Evolutionary conservation across 2,888 invertebrate species (phyloP).

Genomic region (Eustalomyia histrio): DNA sequence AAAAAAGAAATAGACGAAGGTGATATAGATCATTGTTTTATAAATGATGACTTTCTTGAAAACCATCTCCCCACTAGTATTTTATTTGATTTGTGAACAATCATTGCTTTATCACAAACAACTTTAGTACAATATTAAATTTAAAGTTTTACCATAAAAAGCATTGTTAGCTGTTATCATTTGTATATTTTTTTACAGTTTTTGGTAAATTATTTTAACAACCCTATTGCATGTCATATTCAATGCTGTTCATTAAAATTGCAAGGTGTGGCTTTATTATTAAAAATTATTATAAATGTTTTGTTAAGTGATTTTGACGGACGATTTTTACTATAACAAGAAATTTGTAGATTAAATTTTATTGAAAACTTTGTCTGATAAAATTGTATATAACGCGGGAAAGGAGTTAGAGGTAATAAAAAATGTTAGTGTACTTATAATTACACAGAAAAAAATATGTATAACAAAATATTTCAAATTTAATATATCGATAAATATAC

Average conservation of each 20-base stretch:
- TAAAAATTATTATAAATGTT: constrained; percentile 18
- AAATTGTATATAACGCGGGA: neutral
- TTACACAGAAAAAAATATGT: no score
- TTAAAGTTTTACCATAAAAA: neutral
- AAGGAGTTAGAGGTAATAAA: no score
- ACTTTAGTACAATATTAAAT: neutral
- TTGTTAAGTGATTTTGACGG: constrained; percentile 6
- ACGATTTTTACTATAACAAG: no score
- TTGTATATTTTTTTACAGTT: constrained; percentile 5
- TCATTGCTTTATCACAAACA: neutral
- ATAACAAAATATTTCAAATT: no score
- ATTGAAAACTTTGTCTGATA: neutral
- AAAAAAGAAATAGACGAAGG: constrained; percentile 23
- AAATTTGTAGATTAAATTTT: neutral
- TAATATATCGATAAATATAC: no score
- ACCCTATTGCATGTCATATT: constrained; percentile 25
- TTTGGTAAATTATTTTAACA: constrained; percentile 4
- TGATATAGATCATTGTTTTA: constrained; percentile 47
- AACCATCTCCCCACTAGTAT: constrained; percentile 5
- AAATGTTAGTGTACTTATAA: no score
- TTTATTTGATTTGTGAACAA: neutral
- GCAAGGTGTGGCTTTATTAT: constrained; percentile 40
- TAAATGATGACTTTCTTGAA: constrained; percentile 44
- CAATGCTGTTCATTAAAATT: neutral
- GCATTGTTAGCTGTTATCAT: neutral